Conservation (phyloP, 2,113 vertebrate species). For the Trinectes maculatus region DNA sequence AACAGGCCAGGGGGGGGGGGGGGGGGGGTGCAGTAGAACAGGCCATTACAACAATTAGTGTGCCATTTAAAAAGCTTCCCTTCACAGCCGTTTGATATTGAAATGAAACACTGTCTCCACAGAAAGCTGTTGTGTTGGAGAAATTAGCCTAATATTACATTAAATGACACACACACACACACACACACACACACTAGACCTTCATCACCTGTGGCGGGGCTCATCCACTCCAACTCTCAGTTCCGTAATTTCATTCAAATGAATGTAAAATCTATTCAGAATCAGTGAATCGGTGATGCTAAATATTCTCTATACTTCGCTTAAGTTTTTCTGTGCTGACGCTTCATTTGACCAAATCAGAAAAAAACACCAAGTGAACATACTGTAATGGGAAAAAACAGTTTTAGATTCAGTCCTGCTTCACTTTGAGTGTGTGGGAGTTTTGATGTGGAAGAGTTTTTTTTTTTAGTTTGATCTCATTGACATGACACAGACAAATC, state of each 20-base stretch:
- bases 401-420: too few relatives aligned
- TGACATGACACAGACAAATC: too few relatives aligned
- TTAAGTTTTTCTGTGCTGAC: slow-evolving; percentile 7
- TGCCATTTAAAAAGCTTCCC: slow-evolving; percentile 68
- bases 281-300: slow-evolving; percentile 35
- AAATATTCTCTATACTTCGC: slow-evolving; percentile 25
- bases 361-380: too few relatives aligned
- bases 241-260: slow-evolving; percentile 45
- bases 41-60: slow-evolving; percentile 74
- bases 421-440: background rate
- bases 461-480: too few relatives aligned
- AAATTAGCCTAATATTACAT: slow-evolving; percentile 69
- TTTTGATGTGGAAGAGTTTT: background rate
- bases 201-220: slow-evolving; percentile 58
- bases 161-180: slow-evolving; percentile 32
- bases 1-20: slow-evolving; percentile 17
- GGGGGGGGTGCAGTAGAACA: slow-evolving; percentile 57
- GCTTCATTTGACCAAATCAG: background rate
- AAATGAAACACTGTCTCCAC: slow-evolving; percentile 66
- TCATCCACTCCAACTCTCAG: slow-evolving; percentile 9
- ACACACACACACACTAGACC: slow-evolving; percentile 9
- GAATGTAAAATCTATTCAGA: slow-evolving; percentile 31
- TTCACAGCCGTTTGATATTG: slow-evolving; percentile 66
- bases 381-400: too few relatives aligned
- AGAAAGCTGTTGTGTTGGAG: slow-evolving; percentile 53